Conservation (phyloP, 2,888 invertebrate species). For the Lomographa bimaculata region DNA sequence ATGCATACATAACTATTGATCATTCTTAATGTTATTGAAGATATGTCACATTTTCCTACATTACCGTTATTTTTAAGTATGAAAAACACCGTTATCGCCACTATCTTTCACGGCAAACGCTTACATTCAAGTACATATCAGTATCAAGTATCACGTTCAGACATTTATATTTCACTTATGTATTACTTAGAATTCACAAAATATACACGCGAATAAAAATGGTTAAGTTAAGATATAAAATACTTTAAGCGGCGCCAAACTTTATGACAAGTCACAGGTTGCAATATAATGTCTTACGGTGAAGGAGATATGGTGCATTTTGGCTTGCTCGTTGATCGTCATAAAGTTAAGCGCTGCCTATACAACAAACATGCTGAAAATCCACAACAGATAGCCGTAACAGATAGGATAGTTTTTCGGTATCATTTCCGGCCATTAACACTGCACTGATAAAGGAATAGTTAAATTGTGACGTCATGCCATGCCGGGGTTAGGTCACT, state of each 20-base stretch:
- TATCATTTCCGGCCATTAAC: slow-evolving; percentile 10
- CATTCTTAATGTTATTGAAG: no score
- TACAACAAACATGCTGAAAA: slow-evolving; percentile 29
- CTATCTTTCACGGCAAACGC: no score
- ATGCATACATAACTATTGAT: no score
- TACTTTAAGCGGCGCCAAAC: no score
- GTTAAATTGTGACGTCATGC: slow-evolving; percentile 19
- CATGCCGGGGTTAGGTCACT: slow-evolving; percentile 22
- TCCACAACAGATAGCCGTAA: slow-evolving; percentile 14
- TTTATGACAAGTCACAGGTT: no score
- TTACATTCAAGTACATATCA: slow-evolving; percentile 11
- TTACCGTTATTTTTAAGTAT: no score
- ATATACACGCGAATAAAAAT: slow-evolving; percentile 24
- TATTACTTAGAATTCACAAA: slow-evolving; percentile 24
- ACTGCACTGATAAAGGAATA: slow-evolving; percentile 14
- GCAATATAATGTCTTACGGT: no score
- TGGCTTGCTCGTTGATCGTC: no score
- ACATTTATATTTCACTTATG: slow-evolving; percentile 21
- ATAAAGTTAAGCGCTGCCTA: no score
- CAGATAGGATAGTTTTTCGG: no score
- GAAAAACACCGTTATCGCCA: background rate
- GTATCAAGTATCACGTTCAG: slow-evolving; percentile 22
- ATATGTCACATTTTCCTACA: no score
- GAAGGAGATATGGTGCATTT: no score
- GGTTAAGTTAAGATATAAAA: slow-evolving; percentile 21